phyloP scores from a whole-genome alignment of 2,797 vertebrate species.

The Tinamus major region DNA sequence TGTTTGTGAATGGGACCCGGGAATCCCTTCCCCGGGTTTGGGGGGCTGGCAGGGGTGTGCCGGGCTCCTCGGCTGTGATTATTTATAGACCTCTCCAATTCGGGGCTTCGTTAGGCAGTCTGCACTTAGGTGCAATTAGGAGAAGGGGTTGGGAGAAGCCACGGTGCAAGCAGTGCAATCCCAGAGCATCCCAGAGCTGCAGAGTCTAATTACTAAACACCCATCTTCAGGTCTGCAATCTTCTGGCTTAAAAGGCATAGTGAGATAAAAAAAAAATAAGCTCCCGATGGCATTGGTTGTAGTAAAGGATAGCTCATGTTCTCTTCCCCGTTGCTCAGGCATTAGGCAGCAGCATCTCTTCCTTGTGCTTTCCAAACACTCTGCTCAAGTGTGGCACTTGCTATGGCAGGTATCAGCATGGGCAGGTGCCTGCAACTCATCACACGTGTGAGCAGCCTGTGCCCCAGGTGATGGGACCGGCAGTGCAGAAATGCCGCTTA shows the following conservation, averaged over 20 bases:
- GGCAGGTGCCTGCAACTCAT: fast-evolving
- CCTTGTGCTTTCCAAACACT: neutral
- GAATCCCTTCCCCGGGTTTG: neutral
- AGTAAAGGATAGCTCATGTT: neutral
- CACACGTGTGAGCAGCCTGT: neutral
- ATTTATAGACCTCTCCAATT: conserved; percentile 23
- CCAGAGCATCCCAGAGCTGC: conserved; percentile 18
- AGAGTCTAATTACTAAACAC: conserved; percentile 22
- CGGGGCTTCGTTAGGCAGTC: conserved; percentile 8
- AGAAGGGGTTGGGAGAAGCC: conserved; percentile 11
- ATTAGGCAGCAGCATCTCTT: neutral
- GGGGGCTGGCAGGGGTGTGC: neutral
- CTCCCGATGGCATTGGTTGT: neutral
- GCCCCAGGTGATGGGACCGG: fast-evolving
- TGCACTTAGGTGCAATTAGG: conserved; percentile 22
- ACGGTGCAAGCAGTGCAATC: neutral
- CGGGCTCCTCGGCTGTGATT: neutral
- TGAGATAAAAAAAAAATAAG: conserved; percentile 5
- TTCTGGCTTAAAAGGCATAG: neutral
- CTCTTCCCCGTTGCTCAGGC: neutral
- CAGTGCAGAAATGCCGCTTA: neutral
- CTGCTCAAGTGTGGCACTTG: neutral
- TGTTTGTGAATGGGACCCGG: fast-evolving
- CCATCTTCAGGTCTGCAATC: neutral
- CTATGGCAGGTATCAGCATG: fast-evolving